These are phyloP conservation scores for Aquatica leii DNA, from an alignment of 2,888 invertebrate genomes.

Conservation along the genomic window DNA sequence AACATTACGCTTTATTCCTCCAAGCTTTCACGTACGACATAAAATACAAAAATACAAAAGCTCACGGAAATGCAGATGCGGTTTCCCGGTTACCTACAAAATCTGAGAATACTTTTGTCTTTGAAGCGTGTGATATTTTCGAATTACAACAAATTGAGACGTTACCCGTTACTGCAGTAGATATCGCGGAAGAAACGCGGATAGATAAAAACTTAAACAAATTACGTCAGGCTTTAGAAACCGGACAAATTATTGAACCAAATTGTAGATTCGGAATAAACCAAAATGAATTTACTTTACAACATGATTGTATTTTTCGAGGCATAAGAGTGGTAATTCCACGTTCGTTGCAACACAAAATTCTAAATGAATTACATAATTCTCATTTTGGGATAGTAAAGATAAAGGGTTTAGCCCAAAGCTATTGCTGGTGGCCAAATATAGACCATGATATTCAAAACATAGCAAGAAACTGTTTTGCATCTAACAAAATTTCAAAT, in stretches of 20 bases:
- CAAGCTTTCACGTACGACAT: constrained; percentile 5
- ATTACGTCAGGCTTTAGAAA: too few relatives aligned
- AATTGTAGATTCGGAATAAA: neutral
- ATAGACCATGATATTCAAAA: constrained; percentile 2
- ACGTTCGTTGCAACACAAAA: too few relatives aligned
- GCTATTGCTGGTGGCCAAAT: constrained; percentile 13
- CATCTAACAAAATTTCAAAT: constrained; percentile 1
- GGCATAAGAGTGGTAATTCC: constrained; percentile 6
- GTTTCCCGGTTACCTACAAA: constrained; percentile 6
- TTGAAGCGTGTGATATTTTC: neutral
- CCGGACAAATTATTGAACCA: neutral
- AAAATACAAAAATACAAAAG: neutral
- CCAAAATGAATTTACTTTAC: constrained; percentile 1
- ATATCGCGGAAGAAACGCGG: neutral
- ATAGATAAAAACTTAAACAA: too few relatives aligned
- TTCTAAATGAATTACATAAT: constrained; percentile 11
- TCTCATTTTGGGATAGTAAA: constrained; percentile 14
- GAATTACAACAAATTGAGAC: constrained; percentile 1
- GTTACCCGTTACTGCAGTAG: neutral
- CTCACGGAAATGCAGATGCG: constrained; percentile 5
- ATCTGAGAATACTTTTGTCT: too few relatives aligned
- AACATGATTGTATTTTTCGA: constrained; percentile 1
- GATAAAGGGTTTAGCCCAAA: constrained; percentile 11
- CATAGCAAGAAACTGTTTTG: neutral
- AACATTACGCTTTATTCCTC: constrained; percentile 7